These are phyloP conservation scores for Drosophila cognata DNA, from an alignment of 2,888 invertebrate genomes.

Conservation along the genomic window DNA sequence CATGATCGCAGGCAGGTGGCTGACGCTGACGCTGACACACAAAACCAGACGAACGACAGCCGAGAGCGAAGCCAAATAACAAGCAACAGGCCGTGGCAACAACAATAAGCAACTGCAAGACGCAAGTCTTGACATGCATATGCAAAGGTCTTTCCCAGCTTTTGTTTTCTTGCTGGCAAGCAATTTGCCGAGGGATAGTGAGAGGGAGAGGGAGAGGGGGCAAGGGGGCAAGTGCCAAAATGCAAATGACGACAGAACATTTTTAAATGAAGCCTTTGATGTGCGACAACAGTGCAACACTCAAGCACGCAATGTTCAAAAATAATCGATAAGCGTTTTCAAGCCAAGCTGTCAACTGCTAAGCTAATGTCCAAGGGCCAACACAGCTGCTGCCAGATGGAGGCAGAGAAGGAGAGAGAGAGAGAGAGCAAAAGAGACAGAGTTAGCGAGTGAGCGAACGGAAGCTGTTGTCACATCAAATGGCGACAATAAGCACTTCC, in stretches of 20 bases:
- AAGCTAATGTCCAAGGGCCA: conserved; percentile 41
- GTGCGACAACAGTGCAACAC: conserved; percentile 47
- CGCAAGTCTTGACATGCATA: conserved; percentile 76
- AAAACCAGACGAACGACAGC: conserved; percentile 62
- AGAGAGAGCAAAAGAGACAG: neutral
- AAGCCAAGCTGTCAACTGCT: conserved; percentile 51
- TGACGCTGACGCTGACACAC: conserved; percentile 69
- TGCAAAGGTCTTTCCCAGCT: conserved; percentile 80
- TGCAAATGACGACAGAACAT: conserved; percentile 66
- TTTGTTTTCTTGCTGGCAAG: conserved; percentile 50
- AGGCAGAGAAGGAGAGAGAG: neutral
- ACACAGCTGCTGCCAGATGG: conserved; percentile 20
- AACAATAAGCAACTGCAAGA: conserved; percentile 25
- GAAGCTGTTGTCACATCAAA: conserved; percentile 81
- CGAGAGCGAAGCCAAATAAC: conserved; percentile 33
- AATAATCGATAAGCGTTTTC: conserved; percentile 63
- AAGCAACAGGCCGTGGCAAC: conserved; percentile 60
- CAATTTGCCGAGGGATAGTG: conserved; percentile 46
- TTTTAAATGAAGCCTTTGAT: conserved; percentile 68
- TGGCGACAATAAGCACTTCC: conserved; percentile 79
- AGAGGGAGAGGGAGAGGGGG: conserved; percentile 10
- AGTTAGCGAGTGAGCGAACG: conserved; percentile 32
- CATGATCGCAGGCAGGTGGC: conserved; percentile 75
- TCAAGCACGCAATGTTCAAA: conserved; percentile 57
- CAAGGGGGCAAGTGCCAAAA: conserved; percentile 65